These are phyloP conservation scores for Pseudopipra pipra DNA, from an alignment of 2,113 vertebrate species.

Conservation along the genomic window DNA sequence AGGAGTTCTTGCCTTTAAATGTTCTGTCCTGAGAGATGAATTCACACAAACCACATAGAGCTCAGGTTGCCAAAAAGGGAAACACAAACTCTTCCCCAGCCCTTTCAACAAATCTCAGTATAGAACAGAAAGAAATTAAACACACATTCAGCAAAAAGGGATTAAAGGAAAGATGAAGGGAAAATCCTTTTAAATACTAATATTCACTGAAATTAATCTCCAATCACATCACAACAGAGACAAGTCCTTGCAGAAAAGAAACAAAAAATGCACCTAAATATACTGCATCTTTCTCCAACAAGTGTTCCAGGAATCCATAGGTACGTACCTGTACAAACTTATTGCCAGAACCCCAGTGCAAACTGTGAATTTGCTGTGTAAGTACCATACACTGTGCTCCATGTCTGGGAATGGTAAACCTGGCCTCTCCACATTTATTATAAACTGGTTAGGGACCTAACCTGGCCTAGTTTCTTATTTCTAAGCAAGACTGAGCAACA, in stretches of 20 bases:
- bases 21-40: slow-evolving; percentile 30
- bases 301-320: not conserved
- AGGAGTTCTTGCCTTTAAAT: slow-evolving; percentile 52
- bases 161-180: slow-evolving; percentile 10
- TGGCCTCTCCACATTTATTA: not conserved
- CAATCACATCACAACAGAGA: not conserved
- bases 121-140: slow-evolving; percentile 11
- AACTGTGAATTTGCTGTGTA: not conserved
- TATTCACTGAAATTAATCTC: slow-evolving; percentile 28
- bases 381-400: not conserved
- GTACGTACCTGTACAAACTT: not conserved
- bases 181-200: slow-evolving; percentile 54
- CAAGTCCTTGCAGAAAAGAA: not conserved
- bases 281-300: not conserved
- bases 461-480: not conserved
- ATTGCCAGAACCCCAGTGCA: not conserved
- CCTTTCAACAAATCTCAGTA: slow-evolving; percentile 21
- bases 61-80: slow-evolving; percentile 31
- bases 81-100: slow-evolving; percentile 16
- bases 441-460: not conserved
- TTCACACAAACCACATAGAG: slow-evolving; percentile 25
- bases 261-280: not conserved
- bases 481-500: not conserved
- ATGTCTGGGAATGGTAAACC: not conserved
- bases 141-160: not conserved